Base-by-base conservation (phyloP, 2,888 invertebrate species). In the Eristalis intricaria region DNA sequence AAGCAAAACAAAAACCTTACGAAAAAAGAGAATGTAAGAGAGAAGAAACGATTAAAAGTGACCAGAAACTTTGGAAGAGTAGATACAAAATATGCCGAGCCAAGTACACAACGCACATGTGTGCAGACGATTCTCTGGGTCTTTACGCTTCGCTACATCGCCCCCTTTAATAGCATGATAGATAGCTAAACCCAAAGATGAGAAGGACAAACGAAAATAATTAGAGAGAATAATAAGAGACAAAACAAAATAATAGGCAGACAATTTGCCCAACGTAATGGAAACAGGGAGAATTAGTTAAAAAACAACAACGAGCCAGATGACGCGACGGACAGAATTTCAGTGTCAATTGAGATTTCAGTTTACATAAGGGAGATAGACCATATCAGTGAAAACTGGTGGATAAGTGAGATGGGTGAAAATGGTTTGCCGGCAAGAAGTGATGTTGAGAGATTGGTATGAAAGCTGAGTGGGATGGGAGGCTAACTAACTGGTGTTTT, bases 211-310 rank as follows among this genome's bases (percentile, higher is more conserved):
- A 23, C 71, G 19, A 13, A 61, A 68, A 63, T 75, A 81, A 81
- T 81, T 75, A 74, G 69, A 64, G 64, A 69, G 13, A 74, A 70
- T 40, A 75, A 81, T 70, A 81, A 74, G 66, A 61, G 26, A 29
- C 29, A 64, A 74, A 60, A 22, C 10, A 23, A 23, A 35, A 32
- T 63, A 66, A 80, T 84, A 23, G 40, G 40, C 38, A 58, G 68
- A 80, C 80, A 73, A 80, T 84, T 76, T 73, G 84, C 56, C 60
- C 29, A 61, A 38, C 38, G 2, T 13, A 15, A 4, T 61, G 35
- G 4, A 61, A 66, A 68, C 40, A 60, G 65, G 71, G 50, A 50
- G 73, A 22, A 66, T 66, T 11, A 56, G 23, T 60, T 50, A 63
- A 40, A n/a, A 64, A 58, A 61, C 29, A 13, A 15, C 40, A 3